These are phyloP conservation scores for Phocides pigmalion DNA, from an alignment of 1,140 invertebrate species.

Conservation along the genomic window DNA sequence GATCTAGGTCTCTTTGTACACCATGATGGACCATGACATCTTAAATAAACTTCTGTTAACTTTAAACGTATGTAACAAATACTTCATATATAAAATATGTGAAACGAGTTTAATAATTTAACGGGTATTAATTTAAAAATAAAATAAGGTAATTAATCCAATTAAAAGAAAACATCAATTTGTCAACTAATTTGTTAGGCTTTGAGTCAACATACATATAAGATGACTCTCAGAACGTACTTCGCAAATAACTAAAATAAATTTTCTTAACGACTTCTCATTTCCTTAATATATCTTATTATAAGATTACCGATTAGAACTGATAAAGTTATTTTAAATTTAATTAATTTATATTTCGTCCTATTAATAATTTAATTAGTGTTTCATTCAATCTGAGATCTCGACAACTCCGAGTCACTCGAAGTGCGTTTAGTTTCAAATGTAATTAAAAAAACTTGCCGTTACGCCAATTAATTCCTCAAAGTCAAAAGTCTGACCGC, in stretches of 20 bases:
- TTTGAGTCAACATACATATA: neutral
- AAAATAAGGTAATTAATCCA: neutral
- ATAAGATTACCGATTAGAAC: slow-evolving; percentile 14
- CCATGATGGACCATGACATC: no score
- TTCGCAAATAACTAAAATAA: neutral
- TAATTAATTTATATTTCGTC: slow-evolving; percentile 38
- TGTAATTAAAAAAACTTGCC: slow-evolving; percentile 67
- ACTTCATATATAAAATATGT: no score
- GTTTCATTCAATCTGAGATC: slow-evolving; percentile 44
- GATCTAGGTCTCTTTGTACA: no score
- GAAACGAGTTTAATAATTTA: no score
- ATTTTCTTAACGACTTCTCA: neutral
- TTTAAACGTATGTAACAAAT: no score
- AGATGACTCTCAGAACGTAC: neutral
- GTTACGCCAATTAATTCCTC: slow-evolving; percentile 78
- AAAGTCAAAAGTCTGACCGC: slow-evolving; percentile 69
- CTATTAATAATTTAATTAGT: slow-evolving; percentile 49
- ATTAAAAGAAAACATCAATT: neutral
- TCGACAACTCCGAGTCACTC: slow-evolving; percentile 41
- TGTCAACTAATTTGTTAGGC: neutral
- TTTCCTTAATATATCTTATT: slow-evolving; percentile 13
- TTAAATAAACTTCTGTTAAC: no score
- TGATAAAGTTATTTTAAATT: slow-evolving; percentile 39
- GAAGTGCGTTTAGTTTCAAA: slow-evolving; percentile 52
- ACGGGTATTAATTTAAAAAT: no score